Percentiles rank a stretch among this genome's conserved stretches.
These are phyloP conservation scores for Otolemur crassicaudatus DNA, from an alignment of 2,797 vertebrate species.

Conservation along the genomic window DNA sequence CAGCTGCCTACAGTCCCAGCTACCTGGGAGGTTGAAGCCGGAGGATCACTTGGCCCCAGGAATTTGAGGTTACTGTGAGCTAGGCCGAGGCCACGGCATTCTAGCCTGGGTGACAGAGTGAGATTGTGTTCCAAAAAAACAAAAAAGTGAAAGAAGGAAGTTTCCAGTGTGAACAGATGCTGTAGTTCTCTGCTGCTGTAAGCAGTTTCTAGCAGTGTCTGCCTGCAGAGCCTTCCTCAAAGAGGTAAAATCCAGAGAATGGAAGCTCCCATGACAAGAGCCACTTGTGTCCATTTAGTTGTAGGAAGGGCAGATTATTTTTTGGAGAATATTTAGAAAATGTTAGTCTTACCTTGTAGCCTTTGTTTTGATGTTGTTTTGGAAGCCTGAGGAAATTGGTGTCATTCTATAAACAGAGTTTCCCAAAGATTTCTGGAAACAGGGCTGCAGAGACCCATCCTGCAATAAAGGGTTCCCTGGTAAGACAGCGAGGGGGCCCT, in stretches of 20 bases:
- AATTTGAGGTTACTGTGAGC: too few species aligned
- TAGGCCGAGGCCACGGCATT: too few species aligned
- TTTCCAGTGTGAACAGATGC: rapidly evolving
- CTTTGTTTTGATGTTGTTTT: neutral
- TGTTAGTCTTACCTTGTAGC: too few species aligned
- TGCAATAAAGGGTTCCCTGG: neutral
- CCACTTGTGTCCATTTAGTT: rapidly evolving
- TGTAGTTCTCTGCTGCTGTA: neutral
- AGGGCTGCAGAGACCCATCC: neutral
- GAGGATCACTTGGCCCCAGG: too few species aligned
- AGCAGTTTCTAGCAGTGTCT: neutral
- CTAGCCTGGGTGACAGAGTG: too few species aligned
- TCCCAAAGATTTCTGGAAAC: neutral
- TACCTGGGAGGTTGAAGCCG: too few species aligned
- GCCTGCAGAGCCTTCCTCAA: neutral
- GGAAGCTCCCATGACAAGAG: rapidly evolving
- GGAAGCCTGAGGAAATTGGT: neutral
- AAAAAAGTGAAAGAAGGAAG: rapidly evolving
- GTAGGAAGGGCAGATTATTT: neutral
- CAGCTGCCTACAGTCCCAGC: too few species aligned
- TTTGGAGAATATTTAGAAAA: neutral
- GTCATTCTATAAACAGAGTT: neutral
- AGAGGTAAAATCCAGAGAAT: neutral
- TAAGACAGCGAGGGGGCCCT: rapidly evolving
- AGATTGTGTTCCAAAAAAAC: too few species aligned